phyloP scores from a whole-genome alignment of 2,888 invertebrate species.

The Sminthurinus aureus region DNA sequence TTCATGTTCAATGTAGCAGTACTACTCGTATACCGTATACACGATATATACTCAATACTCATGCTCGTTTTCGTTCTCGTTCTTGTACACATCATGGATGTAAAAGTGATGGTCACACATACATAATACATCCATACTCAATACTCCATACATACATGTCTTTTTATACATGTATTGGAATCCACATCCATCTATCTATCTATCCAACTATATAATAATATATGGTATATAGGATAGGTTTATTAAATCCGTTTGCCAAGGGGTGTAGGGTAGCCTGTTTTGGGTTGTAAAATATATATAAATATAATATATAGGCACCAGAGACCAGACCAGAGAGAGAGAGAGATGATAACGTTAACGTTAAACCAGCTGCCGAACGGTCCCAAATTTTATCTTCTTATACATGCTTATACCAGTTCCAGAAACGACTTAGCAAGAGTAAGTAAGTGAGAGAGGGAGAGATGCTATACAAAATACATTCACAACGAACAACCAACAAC shows the following conservation, averaged over 20 bases:
- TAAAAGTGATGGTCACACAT: background rate
- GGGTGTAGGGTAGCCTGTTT: constrained; percentile 29
- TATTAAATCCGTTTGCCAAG: constrained; percentile 39
- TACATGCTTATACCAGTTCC: constrained; percentile 33
- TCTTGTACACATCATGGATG: background rate
- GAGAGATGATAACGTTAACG: constrained; percentile 40
- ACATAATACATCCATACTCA: background rate
- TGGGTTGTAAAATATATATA: background rate
- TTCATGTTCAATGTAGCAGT: background rate
- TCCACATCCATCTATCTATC: background rate
- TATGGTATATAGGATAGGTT: constrained; percentile 37
- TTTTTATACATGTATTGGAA: background rate
- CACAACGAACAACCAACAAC: too few species aligned
- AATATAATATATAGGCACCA: too few species aligned
- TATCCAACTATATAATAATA: background rate
- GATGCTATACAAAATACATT: too few species aligned
- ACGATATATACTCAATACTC: too few species aligned
- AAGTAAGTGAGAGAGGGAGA: background rate
- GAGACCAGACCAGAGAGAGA: constrained; percentile 17
- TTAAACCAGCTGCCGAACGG: constrained; percentile 39
- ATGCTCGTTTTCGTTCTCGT: too few species aligned
- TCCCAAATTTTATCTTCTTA: constrained; percentile 18
- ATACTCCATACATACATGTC: background rate
- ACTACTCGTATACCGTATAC: background rate
- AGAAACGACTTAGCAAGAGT: constrained; percentile 36